Base-by-base conservation (phyloP, 2,888 invertebrate genomes). In the Eueremaeus valkanovi region DNA sequence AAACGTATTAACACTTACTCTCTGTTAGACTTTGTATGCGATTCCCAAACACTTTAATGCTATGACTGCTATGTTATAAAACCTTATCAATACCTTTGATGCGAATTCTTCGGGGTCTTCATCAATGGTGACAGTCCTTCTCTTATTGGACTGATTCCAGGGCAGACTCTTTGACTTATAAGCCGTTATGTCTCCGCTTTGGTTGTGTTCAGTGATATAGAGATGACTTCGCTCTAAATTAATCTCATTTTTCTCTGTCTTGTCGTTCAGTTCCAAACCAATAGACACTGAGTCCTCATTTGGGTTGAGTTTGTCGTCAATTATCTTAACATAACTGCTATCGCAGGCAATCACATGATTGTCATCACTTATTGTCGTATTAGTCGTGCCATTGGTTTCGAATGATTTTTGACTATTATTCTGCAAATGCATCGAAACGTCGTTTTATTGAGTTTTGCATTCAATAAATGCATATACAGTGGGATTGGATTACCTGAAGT, bases 161-260 rank as follows among this genome's bases (percentile, higher is more conserved):
- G 66, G 66, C 66, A 66, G 33, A 66, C 36, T 36, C n/a, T 21
- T 33, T 66, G 66, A 66, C 66, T 66, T 66, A 36, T n/a, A 33
- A 29, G 18, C 11, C 3, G 29, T 61, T 3, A 29, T 18, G 33
- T 61, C 61, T 31, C 3, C 29, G 18, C 29, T 61, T 2, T 29
- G 29, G 33, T 6, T 18, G 29, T 61, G 61, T 13, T 61, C 21
- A 18, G 66, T 33, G 9, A 36, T 6, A 66, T 66, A 66, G 8
- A 36, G n/a, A 36, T 36, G 36, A 31, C 66, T 66, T 9, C 66
- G 27, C 2, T 66, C n/a, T 5, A 16, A 31, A 33, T 66, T 16
- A 36, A 36, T 33, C 3, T 66, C 21, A 36, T 36, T 66, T 8
- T 21, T 3, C 16, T 9, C 2, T 1, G 29, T 29, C 3, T 66